Base-by-base conservation (phyloP, 2,113 vertebrate species). In the Apteryx owenii region DNA sequence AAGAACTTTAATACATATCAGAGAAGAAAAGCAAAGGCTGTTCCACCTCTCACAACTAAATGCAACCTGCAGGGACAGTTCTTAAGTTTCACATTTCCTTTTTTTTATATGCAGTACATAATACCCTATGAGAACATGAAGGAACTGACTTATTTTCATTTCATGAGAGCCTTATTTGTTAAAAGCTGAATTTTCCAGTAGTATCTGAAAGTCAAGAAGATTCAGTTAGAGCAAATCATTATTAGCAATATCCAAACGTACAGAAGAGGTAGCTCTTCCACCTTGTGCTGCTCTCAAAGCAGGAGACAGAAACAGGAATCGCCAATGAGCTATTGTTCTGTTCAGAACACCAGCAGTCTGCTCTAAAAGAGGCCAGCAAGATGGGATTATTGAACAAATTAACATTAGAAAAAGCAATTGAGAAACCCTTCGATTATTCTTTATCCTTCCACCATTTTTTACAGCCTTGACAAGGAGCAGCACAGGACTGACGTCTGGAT, bases 41-140 rank as follows among this genome's bases (percentile, higher is more conserved):
- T 33, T 65, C 8, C 22, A 20, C 5, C 3, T 54, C 33, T 54
- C 4, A 1, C 29, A 85, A 17, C 5, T 0, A 10, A 7, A 25
- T 2, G 3, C 29, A 81, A 78, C 6, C 10, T 42, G 6, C 7
- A 71, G 31, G 17, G 26, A 46, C 1, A 79, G 51, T 36, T 88
- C 83, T 79, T 54, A 48, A 40, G 20, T 33, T 58, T 84, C 46
- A 21, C 5, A 3, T 69, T 42, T 69, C 2, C 1, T 44, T 10
- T 58, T 21, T 66, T 36, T 68, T 29, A 12, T 33, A 15, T 46
- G 12, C 8, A 85, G 2, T 9, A 6, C 1, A 1, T 40, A 40
- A 82, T 48, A 8, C 5, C 69, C 28, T 23, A 75, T 40, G 10
- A 58, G 10, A 85, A 82, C 4, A 12, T 60, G 36, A 80, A 53